These are phyloP conservation scores for Chaitophorus viminalis DNA, from an alignment of 2,888 invertebrate genomes.

Conservation along the genomic window DNA sequence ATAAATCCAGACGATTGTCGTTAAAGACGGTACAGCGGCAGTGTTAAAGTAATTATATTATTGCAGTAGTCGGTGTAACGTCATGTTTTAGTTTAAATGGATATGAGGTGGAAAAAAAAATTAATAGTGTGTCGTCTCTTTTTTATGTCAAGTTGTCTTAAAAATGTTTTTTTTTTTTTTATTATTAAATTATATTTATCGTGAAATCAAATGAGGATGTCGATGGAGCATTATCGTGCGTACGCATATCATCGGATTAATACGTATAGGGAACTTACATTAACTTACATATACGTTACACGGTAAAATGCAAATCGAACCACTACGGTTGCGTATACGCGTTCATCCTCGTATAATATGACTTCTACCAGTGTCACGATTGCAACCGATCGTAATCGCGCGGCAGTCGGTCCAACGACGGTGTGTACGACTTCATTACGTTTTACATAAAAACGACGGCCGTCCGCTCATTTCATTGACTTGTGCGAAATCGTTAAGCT, in stretches of 20 bases:
- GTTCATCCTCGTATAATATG: background rate
- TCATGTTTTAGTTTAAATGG: background rate
- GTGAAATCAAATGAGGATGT: background rate
- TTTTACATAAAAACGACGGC: background rate
- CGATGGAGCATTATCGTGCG: background rate
- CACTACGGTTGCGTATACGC: background rate
- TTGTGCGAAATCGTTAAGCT: background rate
- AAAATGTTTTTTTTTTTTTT: no score
- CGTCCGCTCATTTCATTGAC: background rate
- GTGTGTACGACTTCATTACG: background rate
- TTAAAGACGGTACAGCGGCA: background rate
- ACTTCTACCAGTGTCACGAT: background rate
- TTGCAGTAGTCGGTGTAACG: background rate
- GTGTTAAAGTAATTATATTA: background rate
- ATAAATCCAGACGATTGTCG: background rate
- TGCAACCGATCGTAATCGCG: constrained; percentile 11
- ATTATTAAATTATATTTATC: background rate
- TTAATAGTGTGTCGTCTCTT: background rate
- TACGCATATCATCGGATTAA: no score
- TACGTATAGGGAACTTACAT: background rate
- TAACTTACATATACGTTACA: background rate
- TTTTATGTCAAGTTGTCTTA: background rate
- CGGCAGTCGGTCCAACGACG: background rate
- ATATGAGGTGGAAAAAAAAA: background rate
- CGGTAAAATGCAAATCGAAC: constrained; percentile 16